phyloP scores from a whole-genome alignment of 2,797 vertebrate genomes.

The Neostethus bicornis region DNA sequence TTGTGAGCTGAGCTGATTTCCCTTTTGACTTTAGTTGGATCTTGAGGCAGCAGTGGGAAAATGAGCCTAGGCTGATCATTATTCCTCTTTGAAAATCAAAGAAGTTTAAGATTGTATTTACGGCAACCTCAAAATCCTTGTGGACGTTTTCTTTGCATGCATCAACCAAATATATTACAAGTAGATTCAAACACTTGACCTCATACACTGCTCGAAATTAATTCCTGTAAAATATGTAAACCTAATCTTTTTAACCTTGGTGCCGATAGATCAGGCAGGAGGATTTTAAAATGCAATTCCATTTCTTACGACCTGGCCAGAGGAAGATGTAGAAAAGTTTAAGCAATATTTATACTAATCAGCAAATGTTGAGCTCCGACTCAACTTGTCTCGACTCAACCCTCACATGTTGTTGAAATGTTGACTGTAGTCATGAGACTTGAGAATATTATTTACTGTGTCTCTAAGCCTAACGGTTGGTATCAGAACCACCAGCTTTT shows the following conservation, averaged over 20 bases:
- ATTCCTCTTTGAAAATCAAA: neutral
- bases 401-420: too few species aligned
- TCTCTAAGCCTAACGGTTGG: conserved; percentile 40
- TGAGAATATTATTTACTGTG: neutral
- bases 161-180: neutral
- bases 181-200: neutral
- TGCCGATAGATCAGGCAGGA: neutral
- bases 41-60: conserved; percentile 1
- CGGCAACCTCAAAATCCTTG: neutral
- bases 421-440: too few species aligned
- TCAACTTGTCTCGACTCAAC: too few species aligned
- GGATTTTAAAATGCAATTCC: neutral
- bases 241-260: neutral
- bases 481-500: conserved; percentile 20
- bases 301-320: neutral
- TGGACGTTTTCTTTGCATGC: neutral
- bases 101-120: neutral
- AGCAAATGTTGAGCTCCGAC: too few species aligned
- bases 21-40: neutral
- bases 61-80: neutral
- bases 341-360: too few species aligned
- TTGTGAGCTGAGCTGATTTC: neutral
- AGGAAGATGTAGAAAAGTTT: neutral
- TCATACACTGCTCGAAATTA: neutral
- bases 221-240: neutral